These are phyloP conservation scores for Chaenodraco wilsoni DNA, from an alignment of 2,797 vertebrate species.

Conservation along the genomic window DNA sequence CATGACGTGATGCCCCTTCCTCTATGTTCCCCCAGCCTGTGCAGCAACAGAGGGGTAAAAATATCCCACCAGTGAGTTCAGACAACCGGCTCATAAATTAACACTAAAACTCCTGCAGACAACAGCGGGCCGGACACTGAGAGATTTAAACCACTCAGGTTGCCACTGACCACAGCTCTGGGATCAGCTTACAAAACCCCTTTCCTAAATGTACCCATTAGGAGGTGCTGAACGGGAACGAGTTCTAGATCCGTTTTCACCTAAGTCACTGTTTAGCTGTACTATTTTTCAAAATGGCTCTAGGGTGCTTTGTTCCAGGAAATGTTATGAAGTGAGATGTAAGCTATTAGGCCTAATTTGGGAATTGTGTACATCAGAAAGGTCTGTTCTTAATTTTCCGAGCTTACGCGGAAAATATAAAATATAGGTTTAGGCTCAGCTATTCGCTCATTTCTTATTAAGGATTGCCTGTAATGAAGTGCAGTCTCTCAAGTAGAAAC, in stretches of 20 bases:
- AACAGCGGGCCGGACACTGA: slow-evolving; percentile 78
- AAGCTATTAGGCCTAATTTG: slow-evolving; percentile 67
- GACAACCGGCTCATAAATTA: slow-evolving; percentile 84
- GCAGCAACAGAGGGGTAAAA: slow-evolving; percentile 87
- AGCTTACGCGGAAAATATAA: slow-evolving; percentile 52
- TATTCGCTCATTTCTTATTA: slow-evolving; percentile 64
- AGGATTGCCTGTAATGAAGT: slow-evolving; percentile 62
- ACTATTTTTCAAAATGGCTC: slow-evolving; percentile 73
- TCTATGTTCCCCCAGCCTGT: slow-evolving; percentile 80
- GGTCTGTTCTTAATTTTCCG: slow-evolving; percentile 69
- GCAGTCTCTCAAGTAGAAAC: slow-evolving; percentile 70
- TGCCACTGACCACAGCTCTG: slow-evolving; percentile 73
- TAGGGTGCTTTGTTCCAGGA: slow-evolving; percentile 68
- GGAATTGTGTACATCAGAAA: slow-evolving; percentile 53
- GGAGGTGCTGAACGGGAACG: slow-evolving; percentile 63
- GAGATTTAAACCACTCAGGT: slow-evolving; percentile 79
- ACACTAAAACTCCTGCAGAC: slow-evolving; percentile 81
- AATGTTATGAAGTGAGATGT: slow-evolving; percentile 77
- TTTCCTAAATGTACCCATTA: slow-evolving; percentile 81
- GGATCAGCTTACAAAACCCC: slow-evolving; percentile 76
- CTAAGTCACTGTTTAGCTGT: slow-evolving; percentile 66
- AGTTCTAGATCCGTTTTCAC: slow-evolving; percentile 67
- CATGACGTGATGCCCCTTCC: slow-evolving; percentile 84
- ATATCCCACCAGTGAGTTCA: slow-evolving; percentile 82
- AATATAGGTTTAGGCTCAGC: slow-evolving; percentile 47